Base-by-base conservation (phyloP, 1,140 invertebrate genomes). In the Thereuonema tuberculata region DNA sequence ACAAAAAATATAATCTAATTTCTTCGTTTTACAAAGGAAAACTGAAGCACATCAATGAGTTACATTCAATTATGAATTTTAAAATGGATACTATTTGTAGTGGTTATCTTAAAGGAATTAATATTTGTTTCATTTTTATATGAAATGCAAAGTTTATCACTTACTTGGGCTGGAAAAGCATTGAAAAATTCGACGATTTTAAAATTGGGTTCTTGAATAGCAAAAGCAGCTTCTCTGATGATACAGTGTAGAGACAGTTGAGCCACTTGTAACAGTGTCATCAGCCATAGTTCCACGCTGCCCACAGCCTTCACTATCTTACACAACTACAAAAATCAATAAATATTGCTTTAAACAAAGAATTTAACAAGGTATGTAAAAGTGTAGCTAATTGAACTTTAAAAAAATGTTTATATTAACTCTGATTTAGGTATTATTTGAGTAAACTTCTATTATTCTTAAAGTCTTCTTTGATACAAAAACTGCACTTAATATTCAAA, bases 201-300 rank as follows among this genome's bases (percentile, higher is more conserved):
- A 65, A 95, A 93, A 70, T 85, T 85, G 1, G 82, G 79, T 74
- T 96, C 92, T 64, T 90, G 91, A 29, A 96, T 86, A 62, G 84
- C 82, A 2, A 81, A 79, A 67, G 85, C 82, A 12, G 89, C 84
- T 59, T 86, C 85, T 48, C 93, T 79, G 62, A 98, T 96, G 61
- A 97, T 93, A 0, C 86, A 85, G 72, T 97, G 93, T 20, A 98
- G 74, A 17, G 93, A 96, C 65, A 83, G 79, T 69, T 95, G 92
- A 1, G 91, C 86, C 52, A 85, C 89, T 70, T 85, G 81, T 63
- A 98, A 75, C 23, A 98, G 74, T 56, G 87, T 85, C 68, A 88
- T 96, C 50, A 98, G 75, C 94, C 94, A 97, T 0, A 87, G 85
- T 76, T 98, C 94, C 0, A 97, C 93, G 20, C 92, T 95, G 28